phyloP scores from a whole-genome alignment of 1,140 invertebrate species.

The Drosophila athabasca region DNA sequence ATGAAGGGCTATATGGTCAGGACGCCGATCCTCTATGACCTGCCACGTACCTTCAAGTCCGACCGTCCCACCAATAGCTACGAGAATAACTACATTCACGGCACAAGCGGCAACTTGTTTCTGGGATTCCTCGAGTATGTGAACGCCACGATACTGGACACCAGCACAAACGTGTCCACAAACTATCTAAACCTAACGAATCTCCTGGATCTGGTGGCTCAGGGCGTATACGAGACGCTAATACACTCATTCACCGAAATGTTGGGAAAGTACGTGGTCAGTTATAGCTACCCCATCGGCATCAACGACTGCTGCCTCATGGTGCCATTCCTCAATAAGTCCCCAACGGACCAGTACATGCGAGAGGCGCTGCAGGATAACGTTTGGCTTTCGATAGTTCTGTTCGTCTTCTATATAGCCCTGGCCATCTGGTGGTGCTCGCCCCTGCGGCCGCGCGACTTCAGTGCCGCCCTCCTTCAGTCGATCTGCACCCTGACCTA shows the following conservation, averaged over 20 bases:
- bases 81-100: slow-evolving; percentile 42
- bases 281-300: slow-evolving; percentile 71
- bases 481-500: slow-evolving; percentile 60
- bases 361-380: slow-evolving; percentile 46
- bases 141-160: slow-evolving; percentile 63
- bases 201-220: slow-evolving; percentile 45
- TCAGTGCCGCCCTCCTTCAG: slow-evolving; percentile 65
- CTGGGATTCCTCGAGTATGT: slow-evolving; percentile 58
- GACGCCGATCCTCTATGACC: slow-evolving; percentile 61
- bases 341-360: slow-evolving; percentile 57
- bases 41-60: slow-evolving; percentile 67
- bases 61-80: slow-evolving; percentile 18
- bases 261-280: slow-evolving; percentile 22
- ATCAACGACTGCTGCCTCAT: slow-evolving; percentile 79
- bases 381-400: slow-evolving; percentile 55
- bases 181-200: slow-evolving; percentile 41
- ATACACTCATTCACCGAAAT: slow-evolving; percentile 73
- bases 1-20: slow-evolving; percentile 59
- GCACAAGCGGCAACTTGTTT: slow-evolving; percentile 69
- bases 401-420: slow-evolving; percentile 52
- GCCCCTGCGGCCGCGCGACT: slow-evolving; percentile 49
- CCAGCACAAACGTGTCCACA: slow-evolving; percentile 20
- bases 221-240: slow-evolving; percentile 68
- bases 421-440: slow-evolving; percentile 67
- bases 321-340: slow-evolving; percentile 68